Evolutionary conservation across 2,797 vertebrate species (phyloP), one percentile per base, ranked within the genome.

Genomic region (Chiroxiphia lanceolata): DNA sequence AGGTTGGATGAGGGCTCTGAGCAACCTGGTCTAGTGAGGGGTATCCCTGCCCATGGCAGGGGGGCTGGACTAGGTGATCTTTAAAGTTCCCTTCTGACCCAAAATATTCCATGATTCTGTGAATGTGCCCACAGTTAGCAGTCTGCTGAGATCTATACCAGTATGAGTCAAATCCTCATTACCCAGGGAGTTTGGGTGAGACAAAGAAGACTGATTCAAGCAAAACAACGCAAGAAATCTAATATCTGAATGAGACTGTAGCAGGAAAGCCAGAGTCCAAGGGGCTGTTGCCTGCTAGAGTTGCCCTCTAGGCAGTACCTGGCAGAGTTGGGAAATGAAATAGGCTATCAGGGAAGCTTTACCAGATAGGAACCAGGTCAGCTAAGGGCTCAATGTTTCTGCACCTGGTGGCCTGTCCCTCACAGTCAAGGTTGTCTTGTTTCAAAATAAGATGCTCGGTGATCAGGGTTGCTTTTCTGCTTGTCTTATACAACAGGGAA

Each of bases 61-160:
- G 3, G 3, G 2, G 0, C 5, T 36, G 26, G 31, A 68, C 15
- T 42, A 8, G 2, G 4, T 80, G 38, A 11, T 34, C 22, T 57
- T 63, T 45, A 22, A 51, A 89, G 15, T 7, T n/a, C 6, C 17
- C 15, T 70, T 60, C 27, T 33, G 15, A 48, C 33, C 19, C 45
- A 40, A 45, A 10, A 33, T 1, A 10, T 20, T 77, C 53, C 25
- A 15, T 68, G 51, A 13, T 36, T n/a, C 34, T 70, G 0, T 54
- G 25, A 45, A 17, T 42, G 4, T 90, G 40, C 63, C 20, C 34
- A 44, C 27, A 47, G 11, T 34, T 45, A 64, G 15, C 21, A 59
- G 26, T 53, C 29, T 68, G 5, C 40, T 89, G 61, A 40, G 42
- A 78, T 10, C 56, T 31, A 0, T 89, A 45, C 7, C 11, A 48